Base-by-base conservation (phyloP, 2,113 vertebrate genomes). In the Sterrhoptilus dennistouni region DNA sequence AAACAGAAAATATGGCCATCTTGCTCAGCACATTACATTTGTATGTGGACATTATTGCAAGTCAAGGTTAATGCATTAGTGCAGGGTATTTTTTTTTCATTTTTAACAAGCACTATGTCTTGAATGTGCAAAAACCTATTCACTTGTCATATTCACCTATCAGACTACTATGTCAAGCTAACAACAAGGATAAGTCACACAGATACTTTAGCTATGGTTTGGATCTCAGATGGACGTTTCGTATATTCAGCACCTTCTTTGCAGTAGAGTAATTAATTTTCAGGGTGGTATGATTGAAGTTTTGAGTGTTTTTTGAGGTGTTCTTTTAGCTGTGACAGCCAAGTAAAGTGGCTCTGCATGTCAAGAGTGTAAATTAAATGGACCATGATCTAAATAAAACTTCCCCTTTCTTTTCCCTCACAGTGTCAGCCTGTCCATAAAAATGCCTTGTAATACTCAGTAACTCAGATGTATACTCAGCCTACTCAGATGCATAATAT, bases 61-160 rank as follows among this genome's bases (percentile, higher is more conserved):
- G 49, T 38, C 44, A 79, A 15, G 22, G 22, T 88, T 42, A 36
- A 66, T 47, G 35, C 6, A n/a, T 40, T 59, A 11, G 2, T 4
- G 29, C 38, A 64, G 8, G 2, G 1, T 1, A 17, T 1, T 28
- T 54, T 38, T 38, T 60, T 69, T 35, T 28, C 2, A 3, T 15
- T 83, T 72, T 64, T 71, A 54, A 25, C 16, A 57, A 53, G 38
- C 0, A 1, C 13, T 27, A 6, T 77, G 4, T 35, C n/a, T 66
- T 76, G n/a, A 90, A 72, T 11, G 8, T 35, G 24, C 28, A 71
- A 19, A 12, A 89, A 24, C 7, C 27, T 7, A 31, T 40, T 69
- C 11, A 4, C 29, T 42, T 69, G 10, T 54, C 25, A 35, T 64
- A 35, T 28, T 68, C 23, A 72, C 11, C 23, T 33, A 42, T 15